These are phyloP conservation scores for Plemyria rubiginata DNA, from an alignment of 2,888 invertebrate species.

Conservation along the genomic window DNA sequence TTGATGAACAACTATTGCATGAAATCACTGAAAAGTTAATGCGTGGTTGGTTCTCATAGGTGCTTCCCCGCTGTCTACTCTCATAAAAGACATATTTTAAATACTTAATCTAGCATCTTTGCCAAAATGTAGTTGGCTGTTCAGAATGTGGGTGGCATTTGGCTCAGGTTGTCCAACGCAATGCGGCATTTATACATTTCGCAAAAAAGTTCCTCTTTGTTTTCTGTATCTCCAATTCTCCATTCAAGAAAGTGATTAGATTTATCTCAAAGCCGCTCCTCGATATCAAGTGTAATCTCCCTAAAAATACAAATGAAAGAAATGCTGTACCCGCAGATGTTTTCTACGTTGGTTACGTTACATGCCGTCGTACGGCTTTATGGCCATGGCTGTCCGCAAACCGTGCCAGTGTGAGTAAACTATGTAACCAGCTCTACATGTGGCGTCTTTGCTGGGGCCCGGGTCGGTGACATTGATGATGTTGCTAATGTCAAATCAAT, in stretches of 20 bases:
- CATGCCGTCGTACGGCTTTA: slow-evolving; percentile 47
- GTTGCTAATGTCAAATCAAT: slow-evolving; percentile 17
- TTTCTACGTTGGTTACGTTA: slow-evolving; percentile 43
- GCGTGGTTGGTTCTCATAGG: neutral
- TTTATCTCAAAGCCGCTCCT: too few relatives aligned
- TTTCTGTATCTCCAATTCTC: too few relatives aligned
- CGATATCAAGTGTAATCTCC: neutral
- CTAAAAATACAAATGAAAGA: slow-evolving; percentile 25
- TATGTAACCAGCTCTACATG: slow-evolving; percentile 31
- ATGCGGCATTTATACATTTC: slow-evolving; percentile 18
- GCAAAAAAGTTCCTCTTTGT: too few relatives aligned
- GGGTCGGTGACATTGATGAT: slow-evolving; percentile 35
- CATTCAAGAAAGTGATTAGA: too few relatives aligned
- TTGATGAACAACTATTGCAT: neutral
- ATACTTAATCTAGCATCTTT: neutral
- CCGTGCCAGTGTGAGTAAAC: slow-evolving; percentile 34
- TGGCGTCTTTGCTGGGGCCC: slow-evolving; percentile 14
- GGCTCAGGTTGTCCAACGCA: slow-evolving; percentile 24
- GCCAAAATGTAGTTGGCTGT: slow-evolving; percentile 17
- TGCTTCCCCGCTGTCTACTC: neutral
- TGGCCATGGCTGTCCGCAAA: slow-evolving; percentile 44
- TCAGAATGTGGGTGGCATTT: slow-evolving; percentile 7
- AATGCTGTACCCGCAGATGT: slow-evolving; percentile 32
- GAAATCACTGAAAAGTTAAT: neutral
- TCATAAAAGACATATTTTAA: neutral